These are phyloP conservation scores for Myripristis murdjan DNA, from an alignment of 2,797 vertebrate species.

Conservation along the genomic window DNA sequence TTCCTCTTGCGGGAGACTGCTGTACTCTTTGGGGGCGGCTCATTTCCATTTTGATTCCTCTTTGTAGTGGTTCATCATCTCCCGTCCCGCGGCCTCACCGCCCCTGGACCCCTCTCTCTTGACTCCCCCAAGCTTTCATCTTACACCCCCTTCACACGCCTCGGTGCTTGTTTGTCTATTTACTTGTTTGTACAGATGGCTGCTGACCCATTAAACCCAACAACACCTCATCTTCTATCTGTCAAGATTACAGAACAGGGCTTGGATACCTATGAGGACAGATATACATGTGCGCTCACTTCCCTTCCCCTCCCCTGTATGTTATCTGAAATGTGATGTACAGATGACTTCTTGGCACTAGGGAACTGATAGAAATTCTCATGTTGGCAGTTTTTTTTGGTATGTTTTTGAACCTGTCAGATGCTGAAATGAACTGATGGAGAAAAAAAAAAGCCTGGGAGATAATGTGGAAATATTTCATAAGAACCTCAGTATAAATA, in stretches of 20 bases:
- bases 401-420: conserved; percentile 19
- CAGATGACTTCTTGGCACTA: conserved; percentile 13
- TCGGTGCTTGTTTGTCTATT: conserved; percentile 71
- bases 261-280: conserved; percentile 37
- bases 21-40: conserved; percentile 73
- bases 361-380: conserved; percentile 24
- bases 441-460: not conserved
- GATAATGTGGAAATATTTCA: not conserved
- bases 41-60: conserved; percentile 85
- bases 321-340: conserved; percentile 35
- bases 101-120: conserved; percentile 66
- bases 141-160: conserved; percentile 61
- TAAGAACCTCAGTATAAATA: conserved; percentile 14
- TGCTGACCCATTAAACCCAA: conserved; percentile 69
- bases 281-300: conserved; percentile 30
- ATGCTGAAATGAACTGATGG: conserved; percentile 8
- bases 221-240: conserved; percentile 44
- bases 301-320: conserved; percentile 6
- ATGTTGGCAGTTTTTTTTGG: conserved; percentile 23
- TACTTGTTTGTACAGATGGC: conserved; percentile 65
- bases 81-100: conserved; percentile 53
- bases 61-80: conserved; percentile 79
- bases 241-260: conserved; percentile 60
- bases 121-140: conserved; percentile 73
- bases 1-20: conserved; percentile 49